Base-by-base conservation (phyloP, 2,888 invertebrate genomes). In the Drosophila paranaensis region DNA sequence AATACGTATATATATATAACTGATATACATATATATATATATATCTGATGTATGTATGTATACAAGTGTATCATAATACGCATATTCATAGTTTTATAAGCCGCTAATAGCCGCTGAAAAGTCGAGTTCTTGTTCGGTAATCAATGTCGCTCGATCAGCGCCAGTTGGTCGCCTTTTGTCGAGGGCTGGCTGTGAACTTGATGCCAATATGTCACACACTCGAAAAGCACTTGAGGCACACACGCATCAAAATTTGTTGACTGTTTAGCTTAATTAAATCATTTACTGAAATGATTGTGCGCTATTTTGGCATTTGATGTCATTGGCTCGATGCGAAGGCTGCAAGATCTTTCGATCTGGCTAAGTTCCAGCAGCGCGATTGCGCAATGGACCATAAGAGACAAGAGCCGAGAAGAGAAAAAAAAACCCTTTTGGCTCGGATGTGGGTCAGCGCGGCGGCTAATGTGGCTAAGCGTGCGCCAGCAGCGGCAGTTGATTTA, bases 191-290 rank as follows among this genome's bases (percentile, higher is more conserved):
- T 80, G 63, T 89, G 86, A 88, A 87, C 89, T 87, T 89, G 89
- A 87, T 74, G 86, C 88, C 86, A 89, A 86, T 86, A 85, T 89
- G 89, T 88, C 89, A 88, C 86, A 88, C 85, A 89, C 85, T 89
- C 71, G 73, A 88, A 81, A 78, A 74, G 72, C 65, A 87, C 87
- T 84, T 65, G 64, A 65, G 35, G 30, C 27, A 51, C 40, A 60
- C 46, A 45, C 35, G 71, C 42, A 64, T 60, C 67, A 48, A 77
- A 84, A 77, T 77, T 50, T 68, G 77, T 60, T 70, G 57, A 39
- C 74, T 82, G 78, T 89, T 89, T 80, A 88, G 82, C 81, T 89
- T 87, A 89, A 87, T 87, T 89, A 89, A 87, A 89, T 89, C 85
- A 87, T 87, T 87, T 88, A 89, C 67, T 77, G 88, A 85, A 88